Percentiles rank a stretch among this genome's conserved stretches.
phyloP scores from a whole-genome alignment of 2,888 invertebrate species.

The Microplitis deprimator region DNA sequence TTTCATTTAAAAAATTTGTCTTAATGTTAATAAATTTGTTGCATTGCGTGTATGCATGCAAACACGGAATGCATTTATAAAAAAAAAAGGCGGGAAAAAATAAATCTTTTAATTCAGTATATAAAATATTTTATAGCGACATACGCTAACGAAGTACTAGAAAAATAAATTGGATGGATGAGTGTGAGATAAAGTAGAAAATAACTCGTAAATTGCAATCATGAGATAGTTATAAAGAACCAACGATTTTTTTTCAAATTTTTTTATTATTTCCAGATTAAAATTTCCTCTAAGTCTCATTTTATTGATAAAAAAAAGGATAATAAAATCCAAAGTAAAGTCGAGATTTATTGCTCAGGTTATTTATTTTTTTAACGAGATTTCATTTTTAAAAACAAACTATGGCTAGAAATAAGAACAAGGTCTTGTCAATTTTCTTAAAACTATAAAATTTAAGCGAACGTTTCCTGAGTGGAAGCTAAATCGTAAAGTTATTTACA shows the following conservation, averaged over 20 bases:
- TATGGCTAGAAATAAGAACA: constrained; percentile 14
- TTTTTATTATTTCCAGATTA: background rate
- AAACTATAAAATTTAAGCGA: constrained; percentile 11
- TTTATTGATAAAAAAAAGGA: background rate
- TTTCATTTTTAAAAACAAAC: background rate
- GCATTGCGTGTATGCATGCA: constrained; percentile 38
- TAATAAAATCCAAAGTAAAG: background rate
- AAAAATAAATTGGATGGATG: constrained; percentile 55
- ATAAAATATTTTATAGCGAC: constrained; percentile 38
- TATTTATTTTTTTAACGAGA: constrained; percentile 7
- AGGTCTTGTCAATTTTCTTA: constrained; percentile 37
- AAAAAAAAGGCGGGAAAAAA: too few species aligned
- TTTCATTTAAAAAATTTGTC: too few species aligned
- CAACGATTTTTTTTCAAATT: constrained; percentile 24
- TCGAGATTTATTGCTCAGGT: constrained; percentile 1
- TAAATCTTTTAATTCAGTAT: constrained; percentile 21
- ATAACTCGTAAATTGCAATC: constrained; percentile 64
- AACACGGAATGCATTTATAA: constrained; percentile 32
- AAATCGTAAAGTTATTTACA: constrained; percentile 1
- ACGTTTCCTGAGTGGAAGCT: constrained; percentile 3
- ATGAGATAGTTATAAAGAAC: constrained; percentile 41
- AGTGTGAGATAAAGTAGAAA: constrained; percentile 44
- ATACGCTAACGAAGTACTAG: constrained; percentile 61
- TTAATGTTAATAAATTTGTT: constrained; percentile 31
- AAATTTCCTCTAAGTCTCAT: background rate